Evolutionary conservation across 2,888 invertebrate genomes (phyloP).

Genomic region (Synergus japonicus): DNA sequence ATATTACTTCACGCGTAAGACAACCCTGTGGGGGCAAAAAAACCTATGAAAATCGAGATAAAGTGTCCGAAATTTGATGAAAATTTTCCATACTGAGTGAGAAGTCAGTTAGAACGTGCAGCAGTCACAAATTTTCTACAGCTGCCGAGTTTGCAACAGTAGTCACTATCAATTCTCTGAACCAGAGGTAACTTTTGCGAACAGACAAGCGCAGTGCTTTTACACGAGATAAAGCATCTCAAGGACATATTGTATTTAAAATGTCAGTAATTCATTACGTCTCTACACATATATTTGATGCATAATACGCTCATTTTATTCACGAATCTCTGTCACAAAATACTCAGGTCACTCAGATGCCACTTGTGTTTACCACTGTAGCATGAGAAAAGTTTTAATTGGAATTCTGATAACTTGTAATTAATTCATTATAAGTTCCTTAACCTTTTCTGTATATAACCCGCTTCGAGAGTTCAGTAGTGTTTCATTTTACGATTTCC

Average conservation of each 20-base stretch:
- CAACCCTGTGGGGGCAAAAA: too few relatives aligned
- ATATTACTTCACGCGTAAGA: too few relatives aligned
- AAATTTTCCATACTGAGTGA: background rate
- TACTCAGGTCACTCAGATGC: background rate
- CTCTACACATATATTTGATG: background rate
- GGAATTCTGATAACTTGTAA: background rate
- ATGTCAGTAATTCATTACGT: slow-evolving; percentile 6
- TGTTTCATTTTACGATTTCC: background rate
- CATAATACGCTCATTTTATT: background rate
- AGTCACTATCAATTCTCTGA: slow-evolving; percentile 27
- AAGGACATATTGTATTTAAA: slow-evolving; percentile 10
- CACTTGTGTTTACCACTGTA: background rate
- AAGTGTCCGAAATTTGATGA: background rate
- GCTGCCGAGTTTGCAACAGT: slow-evolving; percentile 8
- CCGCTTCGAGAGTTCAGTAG: background rate
- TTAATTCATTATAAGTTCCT: slow-evolving; percentile 18
- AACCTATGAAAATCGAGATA: background rate
- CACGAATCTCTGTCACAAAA: background rate
- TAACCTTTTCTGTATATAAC: background rate
- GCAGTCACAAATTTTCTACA: slow-evolving; percentile 19
- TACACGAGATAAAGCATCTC: slow-evolving; percentile 5
- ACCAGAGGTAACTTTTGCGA: slow-evolving; percentile 14
- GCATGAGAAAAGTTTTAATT: slow-evolving; percentile 13
- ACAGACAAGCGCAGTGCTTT: slow-evolving; percentile 1
- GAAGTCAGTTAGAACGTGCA: slow-evolving; percentile 19